Base-by-base conservation (phyloP, 2,888 invertebrate species). In the Orthosia incerta region DNA sequence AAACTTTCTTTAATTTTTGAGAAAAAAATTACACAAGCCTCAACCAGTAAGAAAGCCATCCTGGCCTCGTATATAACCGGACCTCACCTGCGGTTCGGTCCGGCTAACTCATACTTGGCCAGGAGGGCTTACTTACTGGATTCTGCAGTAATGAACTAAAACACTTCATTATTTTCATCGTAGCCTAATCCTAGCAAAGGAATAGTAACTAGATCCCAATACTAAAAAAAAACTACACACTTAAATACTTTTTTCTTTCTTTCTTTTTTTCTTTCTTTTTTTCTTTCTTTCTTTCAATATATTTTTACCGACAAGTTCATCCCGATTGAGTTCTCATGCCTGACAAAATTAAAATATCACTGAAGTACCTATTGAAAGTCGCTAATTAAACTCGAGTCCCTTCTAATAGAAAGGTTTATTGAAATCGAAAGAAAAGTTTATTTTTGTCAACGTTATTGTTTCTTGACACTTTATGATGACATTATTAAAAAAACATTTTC, bases 301-400 rank as follows among this genome's bases (percentile, higher is more conserved):
- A 26, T 20, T 16, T 55, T 68, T 18, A 15, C 26, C 48, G 11
- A 15, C 12, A 26, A 55, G 26, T 60, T 79, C 12, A 61, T 18
- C 55, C 4, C 48, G 46, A 45, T 20, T 45, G 60, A 20, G 9
- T 56, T 48, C 15, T 23, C 45, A 61, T 45, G 61, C 61, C 56
- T 45, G n/a, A 71, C 31, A 55, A 71, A n/a, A 79, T 71, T 71
- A 45, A 61, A 79, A 56, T 46, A 72, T 51, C 79, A 9, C 31
- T 11, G 18, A 7, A 55, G 39, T 39, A 61, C 3, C 16, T 71
- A 57, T 79, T 61, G 79, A 50, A 46, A 60, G 20, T 31, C n/a
- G 16, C 45, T 11, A n/a, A 45, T 50, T 61, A 55, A 71, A 57
- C 26, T 7, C 45, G n/a, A 59, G 69, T 18, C 18, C 20, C 4